Base-by-base conservation (phyloP, 2,113 vertebrate genomes). In the Polyodon spathula region DNA sequence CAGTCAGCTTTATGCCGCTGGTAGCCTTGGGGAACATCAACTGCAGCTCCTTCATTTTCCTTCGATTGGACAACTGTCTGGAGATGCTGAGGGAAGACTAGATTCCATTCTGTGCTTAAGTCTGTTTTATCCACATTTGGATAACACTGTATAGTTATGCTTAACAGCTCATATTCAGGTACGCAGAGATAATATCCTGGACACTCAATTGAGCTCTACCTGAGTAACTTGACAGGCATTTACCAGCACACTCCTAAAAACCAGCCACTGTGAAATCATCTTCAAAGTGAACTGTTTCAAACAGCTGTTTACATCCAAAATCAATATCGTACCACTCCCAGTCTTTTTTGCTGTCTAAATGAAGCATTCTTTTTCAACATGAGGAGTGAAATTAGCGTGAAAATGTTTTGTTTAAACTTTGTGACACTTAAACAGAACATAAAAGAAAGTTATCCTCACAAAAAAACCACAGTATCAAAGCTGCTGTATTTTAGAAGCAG, bases 231-330 rank as follows among this genome's bases (percentile, higher is more conserved):
- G n/a, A 50, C 37, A 9, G 10, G 11, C 37, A 37, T 54, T 43
- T 58, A 8, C 53, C 17, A 40, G 27, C 11, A 5, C 6, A 12
- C 50, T 38, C 39, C 8, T 51, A 57, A 58, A 52, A 62, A 42
- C 11, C 41, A 58, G 46, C n/a, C 39, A 40, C 63, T 59, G 56
- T 64, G 56, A 59, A 59, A 64, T 42, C 53, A 38, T 53, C 56
- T 62, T 56, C 39, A 8, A 4, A 6, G 2, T 50, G 12, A 50
- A 50, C 48, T 50, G 46, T 50, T 50, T 14, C 46, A 50, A 4
- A 14, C 10, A 50, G 42, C 46, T 11, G 5, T 50, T 50, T n/a
- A 50, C 48, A 50, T 5, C 6, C 3, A 38, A 59, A 6, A 41
- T 37, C 46, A 11, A 48, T 37, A 37, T 12, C 4, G 58, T 37